Evolutionary conservation across 2,888 invertebrate genomes (phyloP).

Genomic region (Nemoura dubitans): DNA sequence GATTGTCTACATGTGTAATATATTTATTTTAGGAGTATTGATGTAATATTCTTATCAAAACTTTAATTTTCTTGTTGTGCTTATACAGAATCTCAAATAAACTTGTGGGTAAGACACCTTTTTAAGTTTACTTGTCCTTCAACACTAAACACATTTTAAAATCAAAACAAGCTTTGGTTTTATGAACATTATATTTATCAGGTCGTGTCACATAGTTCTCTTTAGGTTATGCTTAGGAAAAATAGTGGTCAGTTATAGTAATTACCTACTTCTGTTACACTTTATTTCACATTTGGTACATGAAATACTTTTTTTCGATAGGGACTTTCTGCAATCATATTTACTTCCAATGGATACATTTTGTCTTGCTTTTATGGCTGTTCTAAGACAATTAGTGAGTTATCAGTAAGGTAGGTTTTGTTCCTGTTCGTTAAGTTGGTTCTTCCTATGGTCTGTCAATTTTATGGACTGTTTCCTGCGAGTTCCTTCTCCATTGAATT

Average conservation of each 20-base stretch:
- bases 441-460: not conserved
- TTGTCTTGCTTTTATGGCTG: not conserved
- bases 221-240: not conserved
- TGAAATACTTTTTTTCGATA: not conserved
- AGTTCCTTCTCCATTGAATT: too few species aligned
- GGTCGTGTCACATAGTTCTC: not conserved
- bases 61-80: constrained; percentile 42
- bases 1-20: not conserved
- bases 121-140: constrained; percentile 9
- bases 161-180: not conserved
- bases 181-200: not conserved
- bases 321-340: not conserved
- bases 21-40: constrained; percentile 2
- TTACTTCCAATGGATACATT: not conserved
- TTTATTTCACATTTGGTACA: not conserved
- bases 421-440: not conserved
- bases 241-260: not conserved
- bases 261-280: not conserved
- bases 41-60: constrained; percentile 41
- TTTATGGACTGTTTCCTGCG: not conserved
- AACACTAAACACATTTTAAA: not conserved
- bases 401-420: not conserved
- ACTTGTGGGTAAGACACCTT: constrained; percentile 20
- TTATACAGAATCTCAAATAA: constrained; percentile 45
- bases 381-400: not conserved